Base-by-base conservation (phyloP, 2,888 invertebrate genomes). In the Drosophila neutralis region DNA sequence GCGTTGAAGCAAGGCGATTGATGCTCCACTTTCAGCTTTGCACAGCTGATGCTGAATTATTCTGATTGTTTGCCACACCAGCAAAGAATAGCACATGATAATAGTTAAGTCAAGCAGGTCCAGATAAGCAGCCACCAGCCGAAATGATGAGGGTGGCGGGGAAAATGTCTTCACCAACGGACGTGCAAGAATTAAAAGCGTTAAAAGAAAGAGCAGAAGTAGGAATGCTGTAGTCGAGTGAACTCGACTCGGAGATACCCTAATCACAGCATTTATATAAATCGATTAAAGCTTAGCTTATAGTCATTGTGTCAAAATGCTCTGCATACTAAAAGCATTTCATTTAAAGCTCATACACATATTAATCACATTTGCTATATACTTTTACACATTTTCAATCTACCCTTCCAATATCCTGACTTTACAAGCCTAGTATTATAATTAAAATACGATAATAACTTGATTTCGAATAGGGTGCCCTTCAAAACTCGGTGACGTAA, bases 1-100 rank as follows among this genome's bases (percentile, higher is more conserved):
- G 77, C 77, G 77, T 77, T 66, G 29, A 69, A 66, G 52, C 69
- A 49, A 52, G 69, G 52, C 73, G 77, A 67, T 58, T 77, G 53
- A 73, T 77, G 64, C 77, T 24, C 40, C 65, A 52, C 61, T 61
- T 54, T 27, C 38, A 36, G 35, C 61, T 60, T 63, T 38, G 45
- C 24, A 48, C 69, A 74, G 59, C 75, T 76, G 67, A 76, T 68
- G 72, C 76, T 56, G 64, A 65, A 59, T 62, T 65, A 56, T 40
- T 65, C 10, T 57, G 60, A 60, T 65, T 62, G 54, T 29, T 58
- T 36, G 18, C 36, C 52, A 52, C 18, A 13, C 42, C 35, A 15
- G 63, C 63, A 45, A 31, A 11, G 59, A 13, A 40, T 13, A 33
- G 13, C 60, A 27, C 33, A 33, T 21, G 59, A 40, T 40, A 51